phyloP scores from a whole-genome alignment of 2,797 vertebrate genomes.

The Pseudochirops corinnae region DNA sequence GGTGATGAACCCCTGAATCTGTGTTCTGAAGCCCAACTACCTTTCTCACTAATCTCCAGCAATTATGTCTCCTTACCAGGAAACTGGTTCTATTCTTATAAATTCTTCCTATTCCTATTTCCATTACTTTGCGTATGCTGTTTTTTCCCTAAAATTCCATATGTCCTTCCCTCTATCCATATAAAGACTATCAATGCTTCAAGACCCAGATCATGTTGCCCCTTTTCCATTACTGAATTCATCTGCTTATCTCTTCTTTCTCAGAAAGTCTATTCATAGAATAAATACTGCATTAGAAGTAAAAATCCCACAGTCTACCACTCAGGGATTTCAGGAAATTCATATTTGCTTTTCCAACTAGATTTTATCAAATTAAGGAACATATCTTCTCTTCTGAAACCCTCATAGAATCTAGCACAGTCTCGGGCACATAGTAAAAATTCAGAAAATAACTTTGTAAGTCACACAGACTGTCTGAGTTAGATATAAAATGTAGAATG shows the following conservation, averaged over 20 bases:
- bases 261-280: not conserved
- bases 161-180: not conserved
- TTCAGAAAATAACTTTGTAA: not conserved
- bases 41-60: not conserved
- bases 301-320: not conserved
- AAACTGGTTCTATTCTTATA: not conserved
- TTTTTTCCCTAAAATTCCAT: not conserved
- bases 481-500: not conserved
- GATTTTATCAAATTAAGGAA: not conserved
- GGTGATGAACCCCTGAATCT: not conserved
- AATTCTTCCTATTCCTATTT: not conserved
- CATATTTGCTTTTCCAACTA: not conserved
- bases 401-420: not conserved
- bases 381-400: not conserved
- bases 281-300: not conserved
- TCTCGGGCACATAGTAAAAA: not conserved
- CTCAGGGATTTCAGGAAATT: not conserved
- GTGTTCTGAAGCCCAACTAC: not conserved
- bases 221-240: not conserved
- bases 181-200: not conserved
- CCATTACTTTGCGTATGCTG: not conserved
- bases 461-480: not conserved
- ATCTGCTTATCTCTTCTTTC: not conserved
- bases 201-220: not conserved
- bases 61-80: not conserved